Base-by-base conservation (phyloP, 2,888 invertebrate genomes). In the Dynastes maya region DNA sequence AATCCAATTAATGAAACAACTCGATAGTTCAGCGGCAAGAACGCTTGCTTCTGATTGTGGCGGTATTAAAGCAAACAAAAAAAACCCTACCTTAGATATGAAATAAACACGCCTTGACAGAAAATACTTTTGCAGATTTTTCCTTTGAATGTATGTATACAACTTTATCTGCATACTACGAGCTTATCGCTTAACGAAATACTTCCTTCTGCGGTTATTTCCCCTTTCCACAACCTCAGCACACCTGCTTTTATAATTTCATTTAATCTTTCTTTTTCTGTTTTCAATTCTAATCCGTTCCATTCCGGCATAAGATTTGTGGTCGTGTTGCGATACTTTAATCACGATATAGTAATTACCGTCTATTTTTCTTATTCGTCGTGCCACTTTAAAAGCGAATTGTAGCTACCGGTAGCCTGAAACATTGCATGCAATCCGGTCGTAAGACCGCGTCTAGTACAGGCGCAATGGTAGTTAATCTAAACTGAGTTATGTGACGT, bases 401-500 rank as follows among this genome's bases (percentile, higher is more conserved):
- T 49, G 51, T 8, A 78, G 63, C 63, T n/a, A 32, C 63, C 63
- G 63, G 11, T 32, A 63, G 63, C 29, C 49, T 51, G 51, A 68
- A 68, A 29, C 68, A 51, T 82, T 79, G 82, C 82, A 81, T 82
- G 82, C 82, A 55, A 65, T 81, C 80, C 79, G 76, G 77, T 80
- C 81, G 82, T 83, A 82, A 83, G 80, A 82, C 81, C 84, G 81
- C 81, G 84, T 84, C 84, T 83, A 83, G 80, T 82, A 82, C 82
- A 80, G 82, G 83, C 84, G 82, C 82, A 78, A 78, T 78, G 80
- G 82, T 82, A 83, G 84, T 84, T 84, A 84, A 84, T 84, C 84
- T 84, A 80, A 68, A 81, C 80, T 82, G 81, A 83, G 82, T 82
- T 83, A 84, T 83, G 84, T 83, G 84, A 84, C 84, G 84, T 84